Conservation (phyloP, 2,797 vertebrate species). For the Leptatherina wallacei region DNA sequence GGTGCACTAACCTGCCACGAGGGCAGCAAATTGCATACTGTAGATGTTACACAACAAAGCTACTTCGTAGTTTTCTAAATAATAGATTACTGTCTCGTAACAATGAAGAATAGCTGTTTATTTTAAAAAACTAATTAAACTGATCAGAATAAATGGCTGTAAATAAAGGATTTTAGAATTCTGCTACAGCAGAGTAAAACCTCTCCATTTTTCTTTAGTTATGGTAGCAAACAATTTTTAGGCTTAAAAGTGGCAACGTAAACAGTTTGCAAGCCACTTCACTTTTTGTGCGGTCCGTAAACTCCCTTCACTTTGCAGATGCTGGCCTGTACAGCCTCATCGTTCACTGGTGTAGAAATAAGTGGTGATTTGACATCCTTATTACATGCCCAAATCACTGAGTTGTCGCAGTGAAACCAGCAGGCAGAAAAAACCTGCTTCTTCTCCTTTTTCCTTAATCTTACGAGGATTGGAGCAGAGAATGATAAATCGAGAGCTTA, state of each 20-base stretch:
- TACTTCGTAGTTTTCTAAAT: constrained; percentile 1
- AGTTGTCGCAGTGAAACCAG: not conserved
- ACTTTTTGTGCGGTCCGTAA: not conserved
- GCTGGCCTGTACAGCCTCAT: not conserved
- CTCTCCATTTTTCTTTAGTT: not conserved
- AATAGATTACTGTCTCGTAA: not conserved
- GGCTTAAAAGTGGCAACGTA: not conserved
- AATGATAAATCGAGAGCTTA: constrained; percentile 22
- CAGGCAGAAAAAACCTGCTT: constrained; percentile 4
- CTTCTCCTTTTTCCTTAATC: constrained; percentile 13
- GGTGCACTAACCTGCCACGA: constrained; percentile 45
- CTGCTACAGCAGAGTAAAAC: constrained; percentile 1
- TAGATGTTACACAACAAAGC: constrained; percentile 27
- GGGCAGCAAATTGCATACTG: constrained; percentile 49
- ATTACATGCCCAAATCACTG: constrained; percentile 8
- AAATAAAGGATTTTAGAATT: not conserved
- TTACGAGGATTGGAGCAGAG: constrained; percentile 15
- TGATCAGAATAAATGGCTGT: not conserved
- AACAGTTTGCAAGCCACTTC: not conserved
- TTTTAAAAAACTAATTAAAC: not conserved
- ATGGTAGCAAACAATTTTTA: not conserved
- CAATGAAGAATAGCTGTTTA: not conserved
- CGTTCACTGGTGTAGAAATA: not conserved
- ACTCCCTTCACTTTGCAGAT: not conserved
- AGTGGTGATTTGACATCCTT: not conserved